These are phyloP conservation scores for Nycteola revayana DNA, from an alignment of 2,888 invertebrate species.

Conservation along the genomic window DNA sequence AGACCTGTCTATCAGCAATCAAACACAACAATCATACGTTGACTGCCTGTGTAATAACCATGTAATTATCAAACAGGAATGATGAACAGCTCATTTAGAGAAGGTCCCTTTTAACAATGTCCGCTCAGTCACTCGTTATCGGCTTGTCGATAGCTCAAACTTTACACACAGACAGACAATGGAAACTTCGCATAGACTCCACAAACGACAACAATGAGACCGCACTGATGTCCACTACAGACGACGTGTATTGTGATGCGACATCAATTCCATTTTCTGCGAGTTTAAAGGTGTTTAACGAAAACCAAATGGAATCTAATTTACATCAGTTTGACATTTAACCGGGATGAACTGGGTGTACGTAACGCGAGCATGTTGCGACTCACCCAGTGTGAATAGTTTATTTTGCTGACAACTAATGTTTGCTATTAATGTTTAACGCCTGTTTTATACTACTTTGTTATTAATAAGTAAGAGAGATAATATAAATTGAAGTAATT, in stretches of 20 bases:
- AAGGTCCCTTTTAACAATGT: conserved; percentile 65
- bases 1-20: too few species aligned
- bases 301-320: conserved; percentile 16
- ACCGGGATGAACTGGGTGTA: conserved; percentile 7
- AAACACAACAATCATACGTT: background rate
- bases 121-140: conserved; percentile 57
- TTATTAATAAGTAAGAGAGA: conserved; percentile 17
- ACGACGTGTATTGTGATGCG: conserved; percentile 47
- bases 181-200: conserved; percentile 64
- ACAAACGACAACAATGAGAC: conserved; percentile 56
- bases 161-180: conserved; percentile 66
- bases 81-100: conserved; percentile 42
- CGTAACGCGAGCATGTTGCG: conserved; percentile 12
- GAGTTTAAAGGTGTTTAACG: conserved; percentile 39
- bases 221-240: conserved; percentile 51
- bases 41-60: background rate
- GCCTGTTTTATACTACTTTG: conserved; percentile 36
- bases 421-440: conserved; percentile 22
- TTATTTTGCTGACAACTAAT: conserved; percentile 31
- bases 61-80: conserved; percentile 5
- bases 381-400: conserved; percentile 22
- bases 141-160: conserved; percentile 70
- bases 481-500: too few species aligned
- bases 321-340: background rate
- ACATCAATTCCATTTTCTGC: conserved; percentile 37